Conservation (phyloP, 2,113 vertebrate species). For the Colius striatus region DNA sequence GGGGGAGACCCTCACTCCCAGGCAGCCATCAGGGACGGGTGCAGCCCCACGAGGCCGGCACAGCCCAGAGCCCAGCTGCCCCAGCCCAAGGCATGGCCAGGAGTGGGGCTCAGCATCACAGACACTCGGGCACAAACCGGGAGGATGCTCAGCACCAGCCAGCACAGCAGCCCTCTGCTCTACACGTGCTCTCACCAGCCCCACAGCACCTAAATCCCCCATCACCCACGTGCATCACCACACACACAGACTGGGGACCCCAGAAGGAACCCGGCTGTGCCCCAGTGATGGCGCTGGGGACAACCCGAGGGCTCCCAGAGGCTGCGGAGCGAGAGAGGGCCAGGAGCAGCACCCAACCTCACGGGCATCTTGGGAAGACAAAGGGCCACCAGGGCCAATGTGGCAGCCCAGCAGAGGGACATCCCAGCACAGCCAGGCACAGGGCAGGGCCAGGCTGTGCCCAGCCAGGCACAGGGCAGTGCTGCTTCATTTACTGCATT, state of each 20-base stretch:
- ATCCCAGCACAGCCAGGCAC: not conserved
- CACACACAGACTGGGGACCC: rapidly evolving
- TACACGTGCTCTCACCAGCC: rapidly evolving
- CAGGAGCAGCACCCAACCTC: not conserved
- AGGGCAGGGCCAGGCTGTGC: not conserved
- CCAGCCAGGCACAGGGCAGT: not conserved
- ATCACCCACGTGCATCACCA: rapidly evolving
- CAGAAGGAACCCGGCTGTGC: not conserved
- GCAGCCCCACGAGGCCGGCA: not conserved
- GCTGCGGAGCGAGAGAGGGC: too few relatives aligned
- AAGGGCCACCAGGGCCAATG: rapidly evolving
- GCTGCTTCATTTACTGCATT: not conserved
- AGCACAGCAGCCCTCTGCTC: not conserved
- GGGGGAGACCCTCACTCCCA: not conserved
- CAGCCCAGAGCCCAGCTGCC: rapidly evolving
- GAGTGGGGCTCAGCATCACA: rapidly evolving
- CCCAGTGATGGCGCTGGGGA: rapidly evolving
- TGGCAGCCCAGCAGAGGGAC: rapidly evolving
- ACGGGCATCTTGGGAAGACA: rapidly evolving
- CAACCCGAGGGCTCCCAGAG: not conserved
- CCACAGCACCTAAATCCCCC: not conserved
- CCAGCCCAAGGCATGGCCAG: too few relatives aligned
- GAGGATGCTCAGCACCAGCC: not conserved
- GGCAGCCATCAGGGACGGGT: not conserved
- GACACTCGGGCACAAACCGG: not conserved